These are phyloP conservation scores for Euzophera pinguis DNA, from an alignment of 2,888 invertebrate genomes.

Conservation along the genomic window DNA sequence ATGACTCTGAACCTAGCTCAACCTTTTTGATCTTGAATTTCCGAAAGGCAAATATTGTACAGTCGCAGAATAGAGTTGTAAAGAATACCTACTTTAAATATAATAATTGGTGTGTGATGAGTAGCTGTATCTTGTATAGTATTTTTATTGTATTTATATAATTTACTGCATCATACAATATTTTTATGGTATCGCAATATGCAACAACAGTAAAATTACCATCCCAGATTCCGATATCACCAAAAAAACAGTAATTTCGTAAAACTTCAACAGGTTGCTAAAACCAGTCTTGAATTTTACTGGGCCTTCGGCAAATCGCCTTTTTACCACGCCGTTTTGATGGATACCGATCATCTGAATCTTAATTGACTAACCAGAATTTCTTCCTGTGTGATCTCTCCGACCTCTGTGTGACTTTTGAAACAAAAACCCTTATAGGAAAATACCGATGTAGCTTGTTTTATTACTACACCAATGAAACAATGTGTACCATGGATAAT, in stretches of 20 bases:
- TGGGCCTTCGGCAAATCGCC: constrained; percentile 13
- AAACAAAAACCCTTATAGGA: too few relatives aligned
- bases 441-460: background rate
- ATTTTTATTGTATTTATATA: background rate
- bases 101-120: too few relatives aligned
- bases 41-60: too few relatives aligned
- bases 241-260: constrained; percentile 31
- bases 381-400: constrained; percentile 2
- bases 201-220: constrained; percentile 13
- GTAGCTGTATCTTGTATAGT: background rate
- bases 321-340: constrained; percentile 11
- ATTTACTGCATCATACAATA: background rate
- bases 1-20: too few relatives aligned
- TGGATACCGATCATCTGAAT: background rate
- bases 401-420: background rate
- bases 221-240: constrained; percentile 25
- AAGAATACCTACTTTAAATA: too few relatives aligned
- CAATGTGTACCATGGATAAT: too few relatives aligned
- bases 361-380: constrained; percentile 10
- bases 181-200: background rate
- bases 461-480: background rate
- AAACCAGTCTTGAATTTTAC: constrained; percentile 20
- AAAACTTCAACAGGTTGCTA: constrained; percentile 13
- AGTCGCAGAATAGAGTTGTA: too few relatives aligned
- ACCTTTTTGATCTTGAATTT: too few relatives aligned